Evolutionary conservation across 2,888 invertebrate genomes (phyloP).

Genomic region (Lochmaea capreae): DNA sequence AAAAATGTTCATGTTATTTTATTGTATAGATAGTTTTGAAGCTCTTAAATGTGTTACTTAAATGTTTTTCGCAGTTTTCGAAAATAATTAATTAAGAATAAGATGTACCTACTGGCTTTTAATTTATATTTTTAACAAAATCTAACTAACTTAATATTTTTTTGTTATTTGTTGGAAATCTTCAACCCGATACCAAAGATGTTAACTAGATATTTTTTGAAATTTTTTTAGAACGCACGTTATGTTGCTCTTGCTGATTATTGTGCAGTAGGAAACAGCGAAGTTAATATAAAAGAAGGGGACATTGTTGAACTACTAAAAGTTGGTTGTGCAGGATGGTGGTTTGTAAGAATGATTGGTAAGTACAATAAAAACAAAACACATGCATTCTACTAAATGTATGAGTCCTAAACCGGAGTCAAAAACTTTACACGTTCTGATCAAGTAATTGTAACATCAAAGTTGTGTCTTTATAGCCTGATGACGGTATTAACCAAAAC

Average conservation of each 20-base stretch:
- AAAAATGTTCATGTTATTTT: not conserved
- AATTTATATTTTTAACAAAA: not conserved
- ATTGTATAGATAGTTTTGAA: too few relatives aligned
- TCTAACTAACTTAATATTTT: not conserved
- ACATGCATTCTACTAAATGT: too few relatives aligned
- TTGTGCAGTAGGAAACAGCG: conserved; percentile 89
- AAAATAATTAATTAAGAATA: not conserved
- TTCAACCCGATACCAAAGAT: not conserved
- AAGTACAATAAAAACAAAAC: conserved; percentile 54
- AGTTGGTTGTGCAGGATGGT: conserved; percentile 96
- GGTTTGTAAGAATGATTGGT: conserved; percentile 91
- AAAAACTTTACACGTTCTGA: too few relatives aligned
- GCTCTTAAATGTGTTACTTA: too few relatives aligned
- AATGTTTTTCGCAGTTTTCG: not conserved
- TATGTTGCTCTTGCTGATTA: conserved; percentile 93
- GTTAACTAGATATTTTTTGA: not conserved
- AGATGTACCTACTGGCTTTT: not conserved
- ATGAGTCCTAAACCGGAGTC: too few relatives aligned
- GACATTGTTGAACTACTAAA: conserved; percentile 91
- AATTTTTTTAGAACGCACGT: conserved; percentile 75
- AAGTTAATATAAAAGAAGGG: conserved; percentile 91
- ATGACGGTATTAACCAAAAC: too few relatives aligned
- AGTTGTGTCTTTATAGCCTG: too few relatives aligned
- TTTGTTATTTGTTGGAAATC: not conserved
- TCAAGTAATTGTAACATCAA: too few relatives aligned